Conservation (phyloP, 2,113 vertebrate species). For the Odocoileus virginianus region DNA sequence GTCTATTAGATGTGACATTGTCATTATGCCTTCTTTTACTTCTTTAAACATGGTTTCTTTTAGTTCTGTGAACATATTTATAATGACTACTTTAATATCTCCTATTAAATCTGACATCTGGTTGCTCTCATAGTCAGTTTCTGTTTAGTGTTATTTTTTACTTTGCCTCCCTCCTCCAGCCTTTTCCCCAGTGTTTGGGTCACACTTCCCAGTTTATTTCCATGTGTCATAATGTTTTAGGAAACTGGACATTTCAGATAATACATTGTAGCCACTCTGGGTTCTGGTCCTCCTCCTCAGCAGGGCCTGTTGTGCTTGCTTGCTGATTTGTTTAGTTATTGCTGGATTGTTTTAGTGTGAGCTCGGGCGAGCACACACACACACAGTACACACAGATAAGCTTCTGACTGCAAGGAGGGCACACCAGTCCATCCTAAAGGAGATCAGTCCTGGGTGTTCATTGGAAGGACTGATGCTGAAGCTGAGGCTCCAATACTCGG, state of each 20-base stretch:
- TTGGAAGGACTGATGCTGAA: background rate
- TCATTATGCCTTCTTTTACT: too few relatives aligned
- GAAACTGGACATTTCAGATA: background rate
- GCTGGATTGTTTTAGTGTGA: background rate
- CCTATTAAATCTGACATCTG: background rate
- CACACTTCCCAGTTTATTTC: background rate
- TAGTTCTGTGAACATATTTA: background rate
- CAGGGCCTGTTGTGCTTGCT: background rate
- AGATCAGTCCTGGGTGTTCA: background rate
- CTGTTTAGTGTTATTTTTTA: background rate
- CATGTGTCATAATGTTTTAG: background rate
- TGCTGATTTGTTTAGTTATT: background rate
- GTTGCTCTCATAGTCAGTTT: background rate
- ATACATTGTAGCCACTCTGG: background rate
- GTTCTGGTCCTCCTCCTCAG: background rate
- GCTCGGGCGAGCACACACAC: rapidly evolving
- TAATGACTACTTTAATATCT: background rate
- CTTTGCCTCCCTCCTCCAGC: too few relatives aligned
- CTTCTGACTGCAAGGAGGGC: background rate
- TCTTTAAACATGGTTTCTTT: background rate
- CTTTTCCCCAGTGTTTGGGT: too few relatives aligned
- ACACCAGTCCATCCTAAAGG: background rate
- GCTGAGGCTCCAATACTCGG: background rate
- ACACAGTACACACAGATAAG: rapidly evolving
- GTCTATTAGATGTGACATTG: background rate